These are phyloP conservation scores for Julus scanicus DNA, from an alignment of 2,888 invertebrate species.

Conservation along the genomic window DNA sequence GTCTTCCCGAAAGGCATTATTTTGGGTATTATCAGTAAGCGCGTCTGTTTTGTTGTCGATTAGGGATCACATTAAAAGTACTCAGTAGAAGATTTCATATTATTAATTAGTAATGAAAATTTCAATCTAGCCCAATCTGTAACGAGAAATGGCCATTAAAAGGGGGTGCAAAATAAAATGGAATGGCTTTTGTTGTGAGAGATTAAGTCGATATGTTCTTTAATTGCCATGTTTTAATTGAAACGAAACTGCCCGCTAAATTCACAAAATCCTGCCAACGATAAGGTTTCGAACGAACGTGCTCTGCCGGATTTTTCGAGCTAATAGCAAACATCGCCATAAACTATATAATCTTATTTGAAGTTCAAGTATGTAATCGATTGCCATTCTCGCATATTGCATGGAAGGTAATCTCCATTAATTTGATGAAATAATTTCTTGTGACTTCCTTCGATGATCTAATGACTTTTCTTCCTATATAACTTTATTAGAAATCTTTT, in stretches of 20 bases:
- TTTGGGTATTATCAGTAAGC: constrained; percentile 25
- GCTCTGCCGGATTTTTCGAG: background rate
- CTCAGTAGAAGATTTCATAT: background rate
- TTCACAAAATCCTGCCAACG: background rate
- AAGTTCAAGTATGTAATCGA: background rate
- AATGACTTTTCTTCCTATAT: no score
- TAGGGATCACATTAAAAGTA: constrained; percentile 11
- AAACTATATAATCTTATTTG: background rate
- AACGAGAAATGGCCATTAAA: background rate
- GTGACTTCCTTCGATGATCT: no score
- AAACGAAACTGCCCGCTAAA: background rate
- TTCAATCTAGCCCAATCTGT: background rate
- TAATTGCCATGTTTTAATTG: background rate
- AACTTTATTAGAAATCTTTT: no score
- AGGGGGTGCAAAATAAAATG: background rate
- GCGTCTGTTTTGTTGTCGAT: background rate
- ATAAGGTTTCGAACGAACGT: background rate
- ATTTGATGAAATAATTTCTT: background rate
- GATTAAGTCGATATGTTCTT: background rate
- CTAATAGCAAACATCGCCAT: background rate
- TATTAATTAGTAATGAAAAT: constrained; percentile 19
- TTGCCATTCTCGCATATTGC: background rate
- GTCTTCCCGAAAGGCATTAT: background rate
- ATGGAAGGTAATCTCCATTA: background rate
- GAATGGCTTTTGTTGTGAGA: background rate